Conservation (phyloP, 1,140 invertebrate species). For the Drosophila suzukii region DNA sequence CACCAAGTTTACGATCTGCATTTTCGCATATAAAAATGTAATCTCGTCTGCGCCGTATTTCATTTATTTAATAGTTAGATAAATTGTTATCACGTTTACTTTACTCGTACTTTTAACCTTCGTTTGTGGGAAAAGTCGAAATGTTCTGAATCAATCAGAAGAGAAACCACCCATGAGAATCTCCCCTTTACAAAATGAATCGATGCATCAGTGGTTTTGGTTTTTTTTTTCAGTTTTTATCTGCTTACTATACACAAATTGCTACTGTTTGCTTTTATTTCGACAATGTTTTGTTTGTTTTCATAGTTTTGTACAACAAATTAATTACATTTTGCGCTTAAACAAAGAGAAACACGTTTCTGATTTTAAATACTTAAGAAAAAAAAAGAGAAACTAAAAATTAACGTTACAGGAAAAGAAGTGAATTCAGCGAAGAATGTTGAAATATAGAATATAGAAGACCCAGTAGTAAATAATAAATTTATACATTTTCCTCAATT, state of each 20-base stretch:
- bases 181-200: slow-evolving; percentile 36
- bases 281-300: slow-evolving; percentile 55
- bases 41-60: slow-evolving; percentile 1
- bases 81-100: slow-evolving; percentile 48
- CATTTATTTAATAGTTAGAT: slow-evolving; percentile 39
- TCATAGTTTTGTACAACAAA: slow-evolving; percentile 72
- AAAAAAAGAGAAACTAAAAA: slow-evolving; percentile 23
- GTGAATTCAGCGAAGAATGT: slow-evolving; percentile 15
- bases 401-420: slow-evolving; percentile 2
- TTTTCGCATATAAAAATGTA: slow-evolving; percentile 39
- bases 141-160: slow-evolving; percentile 23
- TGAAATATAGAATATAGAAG: slow-evolving; percentile 18
- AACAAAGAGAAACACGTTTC: slow-evolving; percentile 60
- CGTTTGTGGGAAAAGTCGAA: slow-evolving; percentile 4
- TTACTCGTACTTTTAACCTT: slow-evolving; percentile 13
- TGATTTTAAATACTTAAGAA: slow-evolving; percentile 66
- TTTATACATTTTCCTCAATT: slow-evolving; percentile 19
- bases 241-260: slow-evolving; percentile 81
- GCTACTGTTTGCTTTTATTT: slow-evolving; percentile 76
- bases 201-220: slow-evolving; percentile 33
- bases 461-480: slow-evolving; percentile 20
- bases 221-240: slow-evolving; percentile 48
- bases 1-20: slow-evolving; percentile 26
- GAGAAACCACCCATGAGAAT: slow-evolving; percentile 25
- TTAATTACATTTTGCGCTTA: slow-evolving; percentile 68